Conservation (phyloP, 2,113 vertebrate species). For the Ifrita kowaldi region DNA sequence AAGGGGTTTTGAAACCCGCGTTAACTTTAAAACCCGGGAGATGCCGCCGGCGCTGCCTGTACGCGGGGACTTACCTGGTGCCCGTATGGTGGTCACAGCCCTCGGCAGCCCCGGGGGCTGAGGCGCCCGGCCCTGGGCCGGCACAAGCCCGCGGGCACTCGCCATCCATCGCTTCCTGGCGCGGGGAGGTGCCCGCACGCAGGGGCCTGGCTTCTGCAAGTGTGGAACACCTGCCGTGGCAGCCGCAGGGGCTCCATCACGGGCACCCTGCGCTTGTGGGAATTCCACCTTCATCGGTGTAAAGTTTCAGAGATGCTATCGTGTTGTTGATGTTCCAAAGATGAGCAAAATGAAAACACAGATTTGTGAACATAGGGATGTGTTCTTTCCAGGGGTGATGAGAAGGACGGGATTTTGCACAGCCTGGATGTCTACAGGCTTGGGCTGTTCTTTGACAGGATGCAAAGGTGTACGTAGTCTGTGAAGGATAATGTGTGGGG, state of each 20-base stretch:
- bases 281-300: too few species aligned
- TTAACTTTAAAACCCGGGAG: neutral
- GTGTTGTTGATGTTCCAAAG: neutral
- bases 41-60: neutral
- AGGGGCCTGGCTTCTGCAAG: neutral
- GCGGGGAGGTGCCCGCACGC: neutral
- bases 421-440: neutral
- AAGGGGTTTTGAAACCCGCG: neutral
- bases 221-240: fast-evolving
- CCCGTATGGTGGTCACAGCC: fast-evolving
- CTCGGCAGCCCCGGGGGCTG: neutral
- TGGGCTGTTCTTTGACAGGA: neutral
- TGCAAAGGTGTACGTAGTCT: neutral
- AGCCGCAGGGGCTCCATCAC: fast-evolving
- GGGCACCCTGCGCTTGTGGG: fast-evolving
- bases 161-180: fast-evolving
- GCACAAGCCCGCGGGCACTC: neutral
- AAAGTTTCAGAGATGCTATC: neutral
- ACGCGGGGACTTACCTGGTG: neutral
- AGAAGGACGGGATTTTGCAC: neutral
- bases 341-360: neutral
- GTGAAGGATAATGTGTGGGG: neutral
- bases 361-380: neutral
- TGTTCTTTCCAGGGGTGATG: fast-evolving
- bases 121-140: neutral